Evolutionary conservation across 1,140 invertebrate genomes (phyloP).

Genomic region (Euwallacea similis): DNA sequence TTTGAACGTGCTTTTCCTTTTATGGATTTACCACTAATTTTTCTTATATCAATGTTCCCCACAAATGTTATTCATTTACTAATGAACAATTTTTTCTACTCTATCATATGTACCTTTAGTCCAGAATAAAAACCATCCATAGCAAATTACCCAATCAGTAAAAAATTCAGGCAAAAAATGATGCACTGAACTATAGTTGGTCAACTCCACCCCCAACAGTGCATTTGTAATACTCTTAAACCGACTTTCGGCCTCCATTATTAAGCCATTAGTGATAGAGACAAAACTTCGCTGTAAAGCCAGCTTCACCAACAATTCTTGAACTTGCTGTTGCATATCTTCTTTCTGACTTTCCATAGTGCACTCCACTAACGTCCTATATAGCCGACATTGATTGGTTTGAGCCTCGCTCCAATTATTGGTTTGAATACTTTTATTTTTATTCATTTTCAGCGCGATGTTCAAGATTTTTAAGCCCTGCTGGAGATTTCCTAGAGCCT

Average conservation of each 20-base stretch:
- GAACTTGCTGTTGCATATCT: slow-evolving; percentile 28
- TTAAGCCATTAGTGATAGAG: slow-evolving; percentile 33
- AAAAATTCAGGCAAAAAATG: slow-evolving; percentile 59
- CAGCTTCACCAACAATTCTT: slow-evolving; percentile 46
- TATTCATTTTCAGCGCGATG: slow-evolving; percentile 54
- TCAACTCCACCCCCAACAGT: slow-evolving; percentile 40
- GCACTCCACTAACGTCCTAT: slow-evolving; percentile 36
- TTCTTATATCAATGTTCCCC: too few relatives aligned
- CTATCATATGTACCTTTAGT: slow-evolving; percentile 41
- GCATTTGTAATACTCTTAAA: slow-evolving; percentile 48
- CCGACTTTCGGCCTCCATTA: slow-evolving; percentile 44
- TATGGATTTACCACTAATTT: too few relatives aligned
- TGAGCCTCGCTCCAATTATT: slow-evolving; percentile 32
- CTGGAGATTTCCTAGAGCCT: slow-evolving; percentile 56
- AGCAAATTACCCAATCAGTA: slow-evolving; percentile 60
- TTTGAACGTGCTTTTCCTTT: too few relatives aligned
- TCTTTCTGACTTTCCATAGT: slow-evolving; percentile 18
- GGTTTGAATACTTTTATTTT: slow-evolving; percentile 16
- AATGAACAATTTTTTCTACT: too few relatives aligned
- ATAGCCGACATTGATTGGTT: slow-evolving; percentile 41
- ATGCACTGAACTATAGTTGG: slow-evolving; percentile 24
- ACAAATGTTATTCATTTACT: too few relatives aligned
- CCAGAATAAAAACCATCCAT: slow-evolving; percentile 58
- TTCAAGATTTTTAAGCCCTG: slow-evolving; percentile 57
- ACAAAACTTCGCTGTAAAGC: slow-evolving; percentile 38